phyloP scores from a whole-genome alignment of 2,113 vertebrate species.

The Tragelaphus strepsiceros region DNA sequence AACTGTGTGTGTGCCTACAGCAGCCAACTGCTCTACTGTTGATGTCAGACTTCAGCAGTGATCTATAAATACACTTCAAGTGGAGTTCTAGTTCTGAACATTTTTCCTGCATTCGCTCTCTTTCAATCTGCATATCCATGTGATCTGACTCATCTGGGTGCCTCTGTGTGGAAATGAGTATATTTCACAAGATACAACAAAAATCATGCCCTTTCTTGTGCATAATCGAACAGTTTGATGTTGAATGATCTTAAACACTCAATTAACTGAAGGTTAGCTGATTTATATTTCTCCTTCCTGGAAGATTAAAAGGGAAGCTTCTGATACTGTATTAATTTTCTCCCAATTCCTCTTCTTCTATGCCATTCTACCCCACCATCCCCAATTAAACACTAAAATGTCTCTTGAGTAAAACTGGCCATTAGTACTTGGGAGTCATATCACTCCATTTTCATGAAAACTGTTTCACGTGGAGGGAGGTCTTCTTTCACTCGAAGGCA shows the following conservation, averaged over 20 bases:
- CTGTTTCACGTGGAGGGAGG: neutral
- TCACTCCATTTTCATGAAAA: neutral
- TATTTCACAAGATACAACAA: neutral
- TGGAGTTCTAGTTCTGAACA: neutral
- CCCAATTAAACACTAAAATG: neutral
- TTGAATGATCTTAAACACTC: neutral
- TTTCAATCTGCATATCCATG: neutral
- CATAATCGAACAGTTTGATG: neutral
- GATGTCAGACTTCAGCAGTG: neutral
- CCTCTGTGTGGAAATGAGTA: neutral
- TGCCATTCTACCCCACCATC: neutral
- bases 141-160: neutral
- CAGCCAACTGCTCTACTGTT: neutral
- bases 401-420: neutral
- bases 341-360: neutral
- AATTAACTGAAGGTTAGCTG: neutral
- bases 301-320: neutral
- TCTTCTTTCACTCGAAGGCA: neutral
- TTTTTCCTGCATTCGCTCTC: neutral
- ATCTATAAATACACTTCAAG: neutral
- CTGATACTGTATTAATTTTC: neutral
- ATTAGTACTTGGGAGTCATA: neutral
- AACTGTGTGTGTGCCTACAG: neutral
- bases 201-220: neutral
- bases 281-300: neutral